A percentile compares a stretch with the other conserved stretches of the same genome.
Conservation (phyloP, 2,113 vertebrate species). For the Falco punctatus region DNA sequence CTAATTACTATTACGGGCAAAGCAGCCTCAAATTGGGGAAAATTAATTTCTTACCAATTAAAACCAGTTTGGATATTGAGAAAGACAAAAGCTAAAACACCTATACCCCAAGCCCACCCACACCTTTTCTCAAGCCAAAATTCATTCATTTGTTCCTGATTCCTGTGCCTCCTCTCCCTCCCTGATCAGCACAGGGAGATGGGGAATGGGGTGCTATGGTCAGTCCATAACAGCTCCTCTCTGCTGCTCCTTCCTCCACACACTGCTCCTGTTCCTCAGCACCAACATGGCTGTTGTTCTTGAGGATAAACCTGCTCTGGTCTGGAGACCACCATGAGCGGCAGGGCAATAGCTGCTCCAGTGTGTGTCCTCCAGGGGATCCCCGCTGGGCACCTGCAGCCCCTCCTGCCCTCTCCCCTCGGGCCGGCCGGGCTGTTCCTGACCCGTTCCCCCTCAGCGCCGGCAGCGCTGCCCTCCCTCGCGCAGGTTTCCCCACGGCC, state of each 20-base stretch:
- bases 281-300: neutral
- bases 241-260: neutral
- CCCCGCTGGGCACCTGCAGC: neutral
- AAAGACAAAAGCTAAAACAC: neutral
- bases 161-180: neutral
- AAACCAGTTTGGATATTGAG: neutral
- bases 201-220: fast-evolving
- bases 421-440: fast-evolving
- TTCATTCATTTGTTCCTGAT: neutral
- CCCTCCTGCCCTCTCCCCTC: neutral
- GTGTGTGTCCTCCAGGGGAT: fast-evolving
- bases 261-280: neutral
- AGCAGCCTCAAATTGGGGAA: neutral
- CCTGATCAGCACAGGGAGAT: neutral
- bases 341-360: neutral
- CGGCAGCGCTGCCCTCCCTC: too few relatives aligned
- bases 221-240: neutral
- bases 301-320: neutral
- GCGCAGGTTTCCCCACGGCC: too few relatives aligned
- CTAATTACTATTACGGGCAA: neutral
- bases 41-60: neutral
- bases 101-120: neutral
- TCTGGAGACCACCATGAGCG: neutral
- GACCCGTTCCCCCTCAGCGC: neutral
- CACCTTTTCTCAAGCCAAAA: neutral